phyloP scores from a whole-genome alignment of 1,140 invertebrate species.

The Drosophila ercepeae region DNA sequence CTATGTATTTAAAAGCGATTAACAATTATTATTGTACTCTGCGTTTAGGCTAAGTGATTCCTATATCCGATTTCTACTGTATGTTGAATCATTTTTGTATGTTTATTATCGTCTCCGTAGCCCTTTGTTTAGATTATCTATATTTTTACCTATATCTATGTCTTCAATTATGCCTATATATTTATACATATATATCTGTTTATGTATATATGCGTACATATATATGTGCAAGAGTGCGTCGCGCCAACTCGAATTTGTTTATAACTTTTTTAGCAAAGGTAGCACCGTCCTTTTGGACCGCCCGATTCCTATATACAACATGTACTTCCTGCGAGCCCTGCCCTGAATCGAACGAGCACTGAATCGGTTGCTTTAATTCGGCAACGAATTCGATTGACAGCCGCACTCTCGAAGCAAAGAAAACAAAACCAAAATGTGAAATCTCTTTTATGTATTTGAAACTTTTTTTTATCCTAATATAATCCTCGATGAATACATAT shows the following conservation, averaged over 20 bases:
- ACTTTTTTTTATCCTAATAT: slow-evolving; percentile 19
- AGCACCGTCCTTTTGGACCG: background rate
- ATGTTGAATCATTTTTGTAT: slow-evolving; percentile 36
- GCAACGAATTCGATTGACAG: background rate
- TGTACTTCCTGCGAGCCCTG: background rate
- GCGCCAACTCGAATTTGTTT: background rate
- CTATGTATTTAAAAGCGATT: slow-evolving; percentile 62
- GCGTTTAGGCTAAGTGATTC: slow-evolving; percentile 25
- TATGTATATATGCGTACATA: slow-evolving; percentile 1
- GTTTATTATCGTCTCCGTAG: slow-evolving; percentile 27
- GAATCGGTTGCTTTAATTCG: background rate
- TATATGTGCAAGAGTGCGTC: background rate
- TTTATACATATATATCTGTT: background rate
- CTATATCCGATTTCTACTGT: slow-evolving; percentile 40
- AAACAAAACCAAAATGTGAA: slow-evolving; percentile 38
- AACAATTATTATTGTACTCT: slow-evolving; percentile 24
- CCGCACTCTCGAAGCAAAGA: slow-evolving; percentile 1
- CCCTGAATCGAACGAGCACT: too few species aligned
- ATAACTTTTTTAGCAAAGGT: background rate
- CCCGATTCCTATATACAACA: background rate
- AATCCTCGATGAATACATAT: slow-evolving; percentile 28
- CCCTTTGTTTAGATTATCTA: slow-evolving; percentile 29
- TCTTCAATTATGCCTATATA: too few species aligned
- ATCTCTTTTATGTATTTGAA: slow-evolving; percentile 46
- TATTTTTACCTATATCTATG: background rate